Base-by-base conservation (phyloP, 1,140 invertebrate species). In the Subanguina moxae region DNA sequence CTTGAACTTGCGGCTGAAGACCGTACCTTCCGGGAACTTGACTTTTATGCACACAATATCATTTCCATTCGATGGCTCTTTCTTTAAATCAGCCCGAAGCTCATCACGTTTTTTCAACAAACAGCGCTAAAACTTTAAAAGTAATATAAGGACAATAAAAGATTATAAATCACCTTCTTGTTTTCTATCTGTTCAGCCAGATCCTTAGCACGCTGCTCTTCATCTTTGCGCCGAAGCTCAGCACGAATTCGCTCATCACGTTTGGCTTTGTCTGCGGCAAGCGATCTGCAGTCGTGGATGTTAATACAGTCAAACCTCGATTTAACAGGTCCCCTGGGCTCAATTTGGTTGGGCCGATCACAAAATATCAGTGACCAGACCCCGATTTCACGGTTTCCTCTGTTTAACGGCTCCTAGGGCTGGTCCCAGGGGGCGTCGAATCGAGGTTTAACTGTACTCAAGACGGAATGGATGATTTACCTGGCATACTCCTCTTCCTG, bases 401-500 rank as follows among this genome's bases (percentile, higher is more conserved):
- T n/a, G n/a, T n/a, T n/a, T n/a, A n/a, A n/a, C n/a, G n/a, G n/a
- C n/a, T n/a, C n/a, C n/a, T n/a, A n/a, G n/a, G n/a, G n/a, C n/a
- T n/a, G n/a, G n/a, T n/a, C n/a, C n/a, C n/a, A n/a, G n/a, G n/a
- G n/a, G n/a, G n/a, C n/a, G n/a, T n/a, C n/a, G n/a, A n/a, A n/a
- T n/a, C n/a, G n/a, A n/a, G n/a, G n/a, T n/a, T n/a, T n/a, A n/a
- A n/a, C n/a, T n/a, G n/a, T n/a, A n/a, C n/a, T n/a, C n/a, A n/a
- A n/a, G n/a, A n/a, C n/a, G n/a, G n/a, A 38, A 38, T 5, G 11
- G 32, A 38, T 11, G 3, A 52, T 21, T 52, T 19, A 19, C 23
- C 73, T 42, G 42, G 74, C 57, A 58, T 75, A 75, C 30, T 75
- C 73, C 21, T 21, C 28, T 48, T 75, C 73, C 45, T 75, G 73